Percentiles rank a stretch among this genome's conserved stretches.
Conservation (phyloP, 2,797 vertebrate species). For the Chaetophractus vellerosus region DNA sequence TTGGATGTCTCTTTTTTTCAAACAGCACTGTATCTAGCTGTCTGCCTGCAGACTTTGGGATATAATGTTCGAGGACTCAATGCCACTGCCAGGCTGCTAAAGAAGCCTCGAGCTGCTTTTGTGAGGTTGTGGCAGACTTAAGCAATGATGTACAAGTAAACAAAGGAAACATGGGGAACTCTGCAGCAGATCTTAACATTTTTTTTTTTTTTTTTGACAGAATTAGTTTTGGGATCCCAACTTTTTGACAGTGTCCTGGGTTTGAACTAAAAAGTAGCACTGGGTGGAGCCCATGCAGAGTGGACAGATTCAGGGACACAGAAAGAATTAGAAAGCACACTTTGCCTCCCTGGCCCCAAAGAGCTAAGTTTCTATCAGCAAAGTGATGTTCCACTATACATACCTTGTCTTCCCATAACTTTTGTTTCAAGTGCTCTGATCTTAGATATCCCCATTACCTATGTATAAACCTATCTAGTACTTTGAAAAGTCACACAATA, state of each 20-base stretch:
- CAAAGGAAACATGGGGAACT: not conserved
- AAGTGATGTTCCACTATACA: constrained; percentile 85
- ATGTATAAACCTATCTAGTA: constrained; percentile 89
- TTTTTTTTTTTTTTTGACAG: constrained; percentile 55
- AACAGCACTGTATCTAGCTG: not conserved
- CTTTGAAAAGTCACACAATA: constrained; percentile 90
- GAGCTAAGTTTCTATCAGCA: constrained; percentile 87
- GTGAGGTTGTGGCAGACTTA: constrained; percentile 30
- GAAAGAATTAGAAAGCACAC: constrained; percentile 61
- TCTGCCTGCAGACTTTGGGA: constrained; percentile 51
- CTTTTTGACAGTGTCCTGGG: constrained; percentile 80
- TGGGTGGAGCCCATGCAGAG: not conserved
- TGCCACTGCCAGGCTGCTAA: not conserved
- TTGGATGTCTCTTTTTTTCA: not conserved
- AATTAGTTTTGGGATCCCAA: constrained; percentile 84
- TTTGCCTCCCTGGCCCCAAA: constrained; percentile 74
- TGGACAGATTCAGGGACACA: constrained; percentile 7
- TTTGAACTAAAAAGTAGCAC: constrained; percentile 21
- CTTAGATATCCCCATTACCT: constrained; percentile 88
- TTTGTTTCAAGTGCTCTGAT: constrained; percentile 90
- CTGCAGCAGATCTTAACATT: constrained; percentile 78
- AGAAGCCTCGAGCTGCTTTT: not conserved
- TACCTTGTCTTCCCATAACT: constrained; percentile 85
- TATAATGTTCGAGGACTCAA: not conserved
- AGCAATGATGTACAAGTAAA: not conserved